phyloP scores from a whole-genome alignment of 2,888 invertebrate species.

The Biston betularia region DNA sequence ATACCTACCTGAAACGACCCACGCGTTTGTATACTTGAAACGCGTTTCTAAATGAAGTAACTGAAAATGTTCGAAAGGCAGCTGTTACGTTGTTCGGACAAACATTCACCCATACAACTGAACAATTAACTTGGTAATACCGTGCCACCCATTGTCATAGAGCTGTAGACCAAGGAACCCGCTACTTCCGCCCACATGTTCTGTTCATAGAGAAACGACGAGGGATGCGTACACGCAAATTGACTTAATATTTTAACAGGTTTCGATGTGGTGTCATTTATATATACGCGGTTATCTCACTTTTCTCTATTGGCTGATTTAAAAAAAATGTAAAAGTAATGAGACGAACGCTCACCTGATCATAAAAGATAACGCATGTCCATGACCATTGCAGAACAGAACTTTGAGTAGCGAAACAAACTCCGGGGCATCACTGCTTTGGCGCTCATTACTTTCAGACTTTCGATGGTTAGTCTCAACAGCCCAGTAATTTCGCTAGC shows the following conservation, averaged over 20 bases:
- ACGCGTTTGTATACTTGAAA: too few species aligned
- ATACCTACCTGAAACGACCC: neutral
- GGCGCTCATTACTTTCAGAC: too few species aligned
- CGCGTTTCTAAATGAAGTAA: neutral
- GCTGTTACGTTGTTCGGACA: neutral
- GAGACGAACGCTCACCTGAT: too few species aligned
- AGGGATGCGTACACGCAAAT: constrained; percentile 30
- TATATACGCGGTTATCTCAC: neutral
- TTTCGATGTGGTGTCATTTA: neutral
- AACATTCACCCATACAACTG: neutral
- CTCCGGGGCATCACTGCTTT: too few species aligned
- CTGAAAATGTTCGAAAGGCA: neutral
- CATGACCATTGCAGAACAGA: too few species aligned
- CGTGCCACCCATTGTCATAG: neutral
- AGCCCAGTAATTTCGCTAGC: too few species aligned
- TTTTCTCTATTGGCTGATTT: too few species aligned
- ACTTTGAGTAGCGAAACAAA: too few species aligned
- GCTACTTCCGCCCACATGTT: constrained; percentile 60
- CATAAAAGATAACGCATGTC: too few species aligned
- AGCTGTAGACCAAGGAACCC: constrained; percentile 61
- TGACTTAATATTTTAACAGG: constrained; percentile 17
- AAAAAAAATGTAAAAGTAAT: too few species aligned
- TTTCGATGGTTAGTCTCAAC: too few species aligned
- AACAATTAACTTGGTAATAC: neutral
- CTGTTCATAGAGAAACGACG: constrained; percentile 64